Conservation (phyloP, 37 sponge, comb jelly and placozoan genomes). For the Haliclona indistincta region DNA sequence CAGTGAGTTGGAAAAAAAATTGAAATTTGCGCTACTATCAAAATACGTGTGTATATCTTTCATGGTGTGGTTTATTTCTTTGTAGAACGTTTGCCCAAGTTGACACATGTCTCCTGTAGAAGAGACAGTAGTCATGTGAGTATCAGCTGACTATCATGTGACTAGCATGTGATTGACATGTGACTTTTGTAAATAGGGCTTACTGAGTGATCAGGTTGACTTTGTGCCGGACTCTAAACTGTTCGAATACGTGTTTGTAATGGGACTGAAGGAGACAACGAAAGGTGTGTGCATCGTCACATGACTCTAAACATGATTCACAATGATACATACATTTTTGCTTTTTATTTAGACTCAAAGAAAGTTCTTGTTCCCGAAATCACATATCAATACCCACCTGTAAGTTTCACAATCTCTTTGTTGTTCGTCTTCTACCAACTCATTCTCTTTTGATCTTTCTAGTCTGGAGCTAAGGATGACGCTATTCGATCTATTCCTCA, state of each 20-base stretch:
- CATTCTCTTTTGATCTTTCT: not conserved
- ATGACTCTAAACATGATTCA: not conserved
- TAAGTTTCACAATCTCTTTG: slow-evolving; percentile 18
- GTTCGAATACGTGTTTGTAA: slow-evolving; percentile 84
- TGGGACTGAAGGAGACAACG: slow-evolving; percentile 51
- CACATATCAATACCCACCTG: slow-evolving; percentile 70
- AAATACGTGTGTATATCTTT: too few species aligned
- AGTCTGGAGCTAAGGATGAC: slow-evolving; percentile 38
- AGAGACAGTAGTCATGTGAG: too few species aligned
- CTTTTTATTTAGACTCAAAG: slow-evolving; percentile 2
- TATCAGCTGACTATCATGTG: too few species aligned
- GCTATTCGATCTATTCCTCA: slow-evolving; percentile 61
- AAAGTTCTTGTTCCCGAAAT: slow-evolving; percentile 37
- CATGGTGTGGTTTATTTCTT: too few species aligned
- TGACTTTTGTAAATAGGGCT: too few species aligned
- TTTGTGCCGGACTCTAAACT: slow-evolving; percentile 56
- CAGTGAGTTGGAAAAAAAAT: too few species aligned
- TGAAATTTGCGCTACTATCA: too few species aligned
- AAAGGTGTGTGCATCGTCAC: not conserved
- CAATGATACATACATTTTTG: not conserved
- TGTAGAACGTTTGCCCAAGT: too few species aligned
- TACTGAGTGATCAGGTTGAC: slow-evolving; percentile 28
- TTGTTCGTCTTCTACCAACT: not conserved
- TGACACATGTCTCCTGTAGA: too few species aligned
- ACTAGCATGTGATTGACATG: too few species aligned